Conservation (phyloP, 2,888 invertebrate genomes). For the Strigamia crassipes region DNA sequence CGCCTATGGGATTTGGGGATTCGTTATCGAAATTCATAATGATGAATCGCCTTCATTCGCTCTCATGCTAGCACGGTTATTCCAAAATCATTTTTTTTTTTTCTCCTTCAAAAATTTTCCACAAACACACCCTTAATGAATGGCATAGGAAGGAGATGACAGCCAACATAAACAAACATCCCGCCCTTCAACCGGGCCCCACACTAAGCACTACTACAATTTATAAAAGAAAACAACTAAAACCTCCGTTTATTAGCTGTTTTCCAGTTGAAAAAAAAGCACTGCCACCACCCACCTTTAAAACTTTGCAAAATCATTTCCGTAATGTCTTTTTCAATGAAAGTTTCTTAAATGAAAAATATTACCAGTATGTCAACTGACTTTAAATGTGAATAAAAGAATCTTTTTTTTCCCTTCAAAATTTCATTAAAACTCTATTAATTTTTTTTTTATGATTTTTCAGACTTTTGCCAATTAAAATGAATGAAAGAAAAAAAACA, state of each 20-base stretch:
- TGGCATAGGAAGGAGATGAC: conserved; percentile 31
- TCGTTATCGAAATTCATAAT: conserved; percentile 42
- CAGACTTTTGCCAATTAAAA: background rate
- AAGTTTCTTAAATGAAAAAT: conserved; percentile 2
- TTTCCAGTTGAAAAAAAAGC: conserved; percentile 6
- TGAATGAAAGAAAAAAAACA: background rate
- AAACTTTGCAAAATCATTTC: background rate
- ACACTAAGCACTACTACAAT: background rate
- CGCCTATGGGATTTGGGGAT: conserved; percentile 38
- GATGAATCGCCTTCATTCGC: conserved; percentile 40
- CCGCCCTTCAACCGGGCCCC: background rate
- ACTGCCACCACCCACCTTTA: background rate
- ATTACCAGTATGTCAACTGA: background rate
- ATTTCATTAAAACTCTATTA: conserved; percentile 16
- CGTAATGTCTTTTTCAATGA: background rate
- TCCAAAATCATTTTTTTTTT: background rate
- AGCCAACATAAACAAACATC: conserved; percentile 35
- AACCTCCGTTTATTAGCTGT: conserved; percentile 11
- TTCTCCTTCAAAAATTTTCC: background rate
- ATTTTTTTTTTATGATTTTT: background rate
- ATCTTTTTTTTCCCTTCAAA: background rate
- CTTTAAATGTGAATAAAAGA: background rate
- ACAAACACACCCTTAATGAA: conserved; percentile 40
- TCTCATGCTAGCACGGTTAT: conserved; percentile 1
- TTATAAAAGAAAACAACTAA: background rate